Percentiles rank a stretch among this genome's conserved stretches.
These are phyloP conservation scores for Agrotis puta DNA, from an alignment of 2,888 invertebrate species.

Conservation along the genomic window DNA sequence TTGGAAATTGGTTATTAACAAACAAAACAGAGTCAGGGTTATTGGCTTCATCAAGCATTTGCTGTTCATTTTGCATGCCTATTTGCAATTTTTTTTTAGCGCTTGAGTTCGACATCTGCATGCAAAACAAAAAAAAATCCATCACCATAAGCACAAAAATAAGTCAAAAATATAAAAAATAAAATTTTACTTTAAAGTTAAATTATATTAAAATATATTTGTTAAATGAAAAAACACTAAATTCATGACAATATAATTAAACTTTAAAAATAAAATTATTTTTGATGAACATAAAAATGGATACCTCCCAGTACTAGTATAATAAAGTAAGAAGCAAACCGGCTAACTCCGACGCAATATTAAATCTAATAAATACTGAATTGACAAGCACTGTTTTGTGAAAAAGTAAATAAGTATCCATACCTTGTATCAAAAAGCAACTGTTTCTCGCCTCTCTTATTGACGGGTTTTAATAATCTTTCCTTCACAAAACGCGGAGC, in stretches of 20 bases:
- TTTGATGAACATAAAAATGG: background rate
- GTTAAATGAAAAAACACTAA: too few species aligned
- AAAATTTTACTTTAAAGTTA: too few species aligned
- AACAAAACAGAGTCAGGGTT: constrained; percentile 17
- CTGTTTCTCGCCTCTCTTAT: background rate
- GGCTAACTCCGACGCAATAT: background rate
- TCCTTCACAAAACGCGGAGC: background rate
- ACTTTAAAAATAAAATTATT: background rate
- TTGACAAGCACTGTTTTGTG: background rate
- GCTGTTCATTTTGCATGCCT: constrained; percentile 14
- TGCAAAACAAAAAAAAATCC: constrained; percentile 9
- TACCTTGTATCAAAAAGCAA: background rate
- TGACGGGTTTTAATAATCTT: background rate
- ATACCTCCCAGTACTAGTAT: background rate
- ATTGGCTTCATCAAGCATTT: constrained; percentile 9
- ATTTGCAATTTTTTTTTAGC: constrained; percentile 13
- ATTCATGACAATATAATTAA: too few species aligned
- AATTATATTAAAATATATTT: too few species aligned
- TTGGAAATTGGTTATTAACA: constrained; percentile 20
- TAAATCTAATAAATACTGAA: background rate
- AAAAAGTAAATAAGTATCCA: background rate
- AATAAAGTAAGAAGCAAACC: constrained; percentile 2
- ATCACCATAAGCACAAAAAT: constrained; percentile 16
- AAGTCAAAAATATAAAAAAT: too few species aligned
- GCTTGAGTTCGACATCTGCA: constrained; percentile 16